Evolutionary conservation across 2,888 invertebrate species (phyloP).

Genomic region (Amaurobius ferox): DNA sequence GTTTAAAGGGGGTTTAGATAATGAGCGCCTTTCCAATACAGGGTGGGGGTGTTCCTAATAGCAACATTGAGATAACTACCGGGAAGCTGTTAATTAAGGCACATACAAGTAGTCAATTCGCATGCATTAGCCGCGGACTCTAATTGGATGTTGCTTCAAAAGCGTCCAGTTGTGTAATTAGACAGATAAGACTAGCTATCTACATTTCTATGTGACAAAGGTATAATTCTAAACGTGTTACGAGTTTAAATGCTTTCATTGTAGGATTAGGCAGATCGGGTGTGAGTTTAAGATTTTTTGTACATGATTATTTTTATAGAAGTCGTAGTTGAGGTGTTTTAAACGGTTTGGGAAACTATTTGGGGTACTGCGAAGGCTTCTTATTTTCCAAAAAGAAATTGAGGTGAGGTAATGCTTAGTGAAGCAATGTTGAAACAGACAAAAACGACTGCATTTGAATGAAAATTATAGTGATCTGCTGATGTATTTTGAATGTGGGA

Average conservation of each 20-base stretch:
- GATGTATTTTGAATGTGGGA: too few relatives aligned
- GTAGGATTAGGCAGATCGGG: too few relatives aligned
- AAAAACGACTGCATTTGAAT: too few relatives aligned
- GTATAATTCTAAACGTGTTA: conserved; percentile 2
- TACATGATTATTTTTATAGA: too few relatives aligned
- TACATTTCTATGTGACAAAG: conserved; percentile 3
- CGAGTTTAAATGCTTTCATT: neutral
- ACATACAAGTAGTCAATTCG: conserved; percentile 55
- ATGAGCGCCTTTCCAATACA: conserved; percentile 25
- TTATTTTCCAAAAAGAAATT: too few relatives aligned
- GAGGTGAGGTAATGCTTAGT: too few relatives aligned
- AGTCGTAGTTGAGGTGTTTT: too few relatives aligned
- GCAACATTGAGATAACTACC: conserved; percentile 53
- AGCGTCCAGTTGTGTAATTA: conserved; percentile 32
- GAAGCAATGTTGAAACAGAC: too few relatives aligned
- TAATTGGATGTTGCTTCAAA: conserved; percentile 49
- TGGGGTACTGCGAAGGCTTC: too few relatives aligned
- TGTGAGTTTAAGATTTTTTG: too few relatives aligned
- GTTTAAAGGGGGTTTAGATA: conserved; percentile 20
- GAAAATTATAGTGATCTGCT: too few relatives aligned
- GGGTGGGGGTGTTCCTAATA: neutral
- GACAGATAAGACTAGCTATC: conserved; percentile 24
- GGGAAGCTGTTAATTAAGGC: conserved; percentile 60
- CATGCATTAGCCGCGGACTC: conserved; percentile 27
- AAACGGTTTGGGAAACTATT: too few relatives aligned